Base-by-base conservation (phyloP, 1,140 invertebrate species). In the Drosophila bocqueti region DNA sequence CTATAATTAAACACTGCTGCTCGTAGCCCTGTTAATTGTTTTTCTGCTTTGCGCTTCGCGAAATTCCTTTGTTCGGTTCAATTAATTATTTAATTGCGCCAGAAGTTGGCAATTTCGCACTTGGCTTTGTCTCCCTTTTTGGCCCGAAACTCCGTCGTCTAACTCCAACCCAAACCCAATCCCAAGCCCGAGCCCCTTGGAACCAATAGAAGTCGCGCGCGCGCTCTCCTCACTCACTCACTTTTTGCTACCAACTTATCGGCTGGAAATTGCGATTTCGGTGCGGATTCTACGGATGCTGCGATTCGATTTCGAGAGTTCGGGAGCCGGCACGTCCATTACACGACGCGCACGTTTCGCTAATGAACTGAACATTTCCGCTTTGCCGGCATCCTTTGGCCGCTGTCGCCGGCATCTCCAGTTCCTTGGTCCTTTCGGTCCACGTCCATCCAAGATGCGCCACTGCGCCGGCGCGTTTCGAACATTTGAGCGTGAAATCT, bases 361-460 rank as follows among this genome's bases (percentile, higher is more conserved):
- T 90, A 90, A 90, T 90, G 85, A 90, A 90, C 85, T 90, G 86
- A 90, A 90, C 85, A 90, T 90, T 90, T 90, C 85, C 85, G 85
- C 85, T 90, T 89, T 76, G 85, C 79, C 86, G 85, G 85, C 85
- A 90, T 90, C 85, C 85, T 90, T 85, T 26, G 59, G 75, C 43
- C 68, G 54, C 54, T 21, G 26, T 52, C 50, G 29, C 50, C 50
- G 29, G 50, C 29, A 52, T 52, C 18, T 38, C 43, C 54, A n/a
- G 43, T 29, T 52, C 43, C 38, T 64, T 61, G 49, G 49, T 79
- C 62, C 60, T 75, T 62, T 52, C 38, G 43, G 43, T 50, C 46
- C 47, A 47, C 29, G 16, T 42, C 43, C 9, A 54, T 29, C 26
- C 42, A 54, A 59, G 72, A 85, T 79, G 81, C 78, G 81, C 69